A percentile compares a stretch with the other conserved stretches of the same genome.
Evolutionary conservation across 1,140 invertebrate genomes (phyloP).

Genomic region (Hylyphantes graminicola): DNA sequence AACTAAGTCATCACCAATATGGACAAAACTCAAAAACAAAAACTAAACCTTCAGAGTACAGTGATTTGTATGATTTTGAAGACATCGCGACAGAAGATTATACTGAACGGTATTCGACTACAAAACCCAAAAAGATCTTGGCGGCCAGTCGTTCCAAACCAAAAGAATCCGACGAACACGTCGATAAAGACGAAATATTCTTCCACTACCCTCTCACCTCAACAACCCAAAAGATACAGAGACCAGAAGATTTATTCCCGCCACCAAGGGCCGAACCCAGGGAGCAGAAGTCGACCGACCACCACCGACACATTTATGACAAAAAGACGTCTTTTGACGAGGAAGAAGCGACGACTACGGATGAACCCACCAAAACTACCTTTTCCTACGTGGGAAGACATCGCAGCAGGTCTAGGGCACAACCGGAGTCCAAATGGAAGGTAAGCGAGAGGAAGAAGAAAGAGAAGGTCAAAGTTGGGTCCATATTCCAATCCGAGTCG

Average conservation of each 20-base stretch:
- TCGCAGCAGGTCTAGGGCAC: neutral
- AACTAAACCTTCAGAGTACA: too few relatives aligned
- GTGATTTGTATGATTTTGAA: neutral
- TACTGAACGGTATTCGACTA: neutral
- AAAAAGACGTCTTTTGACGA: neutral
- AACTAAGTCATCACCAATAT: too few relatives aligned
- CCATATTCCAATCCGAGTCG: constrained; percentile 9
- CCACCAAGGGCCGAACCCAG: constrained; percentile 48
- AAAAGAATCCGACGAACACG: neutral
- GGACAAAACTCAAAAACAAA: too few relatives aligned
- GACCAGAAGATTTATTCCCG: constrained; percentile 34
- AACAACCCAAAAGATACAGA: neutral
- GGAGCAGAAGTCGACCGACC: constrained; percentile 3
- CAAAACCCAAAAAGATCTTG: too few relatives aligned
- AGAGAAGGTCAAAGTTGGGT: constrained; percentile 37
- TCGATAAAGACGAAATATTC: neutral
- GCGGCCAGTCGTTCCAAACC: neutral
- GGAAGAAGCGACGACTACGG: constrained; percentile 14
- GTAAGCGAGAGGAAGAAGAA: neutral
- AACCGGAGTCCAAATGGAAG: constrained; percentile 18
- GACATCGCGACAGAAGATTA: constrained; percentile 4
- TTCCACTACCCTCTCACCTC: neutral
- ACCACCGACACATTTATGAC: neutral
- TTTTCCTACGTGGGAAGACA: constrained; percentile 22
- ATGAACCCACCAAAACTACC: constrained; percentile 19